Conservation (phyloP, 2,888 invertebrate species). For the Eupithecia inturbata region DNA sequence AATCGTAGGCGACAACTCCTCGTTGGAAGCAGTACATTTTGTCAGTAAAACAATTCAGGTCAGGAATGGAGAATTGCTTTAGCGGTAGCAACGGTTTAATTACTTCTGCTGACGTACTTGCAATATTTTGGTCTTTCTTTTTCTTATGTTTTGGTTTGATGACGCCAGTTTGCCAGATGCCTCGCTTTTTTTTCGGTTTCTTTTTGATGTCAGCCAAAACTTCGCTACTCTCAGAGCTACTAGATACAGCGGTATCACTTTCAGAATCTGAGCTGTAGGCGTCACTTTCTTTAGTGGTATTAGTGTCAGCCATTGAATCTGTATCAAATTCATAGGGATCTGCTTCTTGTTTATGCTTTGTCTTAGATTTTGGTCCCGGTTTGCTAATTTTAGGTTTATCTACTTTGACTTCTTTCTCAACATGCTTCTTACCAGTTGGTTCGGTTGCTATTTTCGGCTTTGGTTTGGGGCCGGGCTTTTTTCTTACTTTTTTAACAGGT, state of each 20-base stretch:
- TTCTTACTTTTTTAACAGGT: conserved; percentile 51
- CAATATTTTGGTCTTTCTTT: conserved; percentile 54
- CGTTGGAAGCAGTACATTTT: conserved; percentile 74
- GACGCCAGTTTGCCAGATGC: conserved; percentile 70
- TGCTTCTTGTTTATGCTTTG: conserved; percentile 52
- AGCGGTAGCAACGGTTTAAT: conserved; percentile 18
- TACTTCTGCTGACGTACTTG: conserved; percentile 5
- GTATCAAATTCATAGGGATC: conserved; percentile 74
- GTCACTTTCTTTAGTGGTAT: conserved; percentile 56
- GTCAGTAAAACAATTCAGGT: conserved; percentile 69
- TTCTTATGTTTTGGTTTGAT: conserved; percentile 70
- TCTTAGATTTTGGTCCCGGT: conserved; percentile 71
- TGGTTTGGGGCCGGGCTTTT: conserved; percentile 58
- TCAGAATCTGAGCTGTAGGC: conserved; percentile 65
- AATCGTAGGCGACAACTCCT: conserved; percentile 72
- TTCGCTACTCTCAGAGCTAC: conserved; percentile 65
- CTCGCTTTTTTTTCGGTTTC: conserved; percentile 66
- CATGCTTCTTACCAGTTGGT: conserved; percentile 37
- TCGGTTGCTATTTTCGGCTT: conserved; percentile 50
- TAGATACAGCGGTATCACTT: conserved; percentile 63
- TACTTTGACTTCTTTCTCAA: conserved; percentile 21
- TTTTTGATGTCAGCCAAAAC: conserved; percentile 61
- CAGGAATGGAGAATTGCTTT: conserved; percentile 50
- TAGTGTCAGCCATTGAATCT: conserved; percentile 64
- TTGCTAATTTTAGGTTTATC: conserved; percentile 45